phyloP scores from a whole-genome alignment of 35 echinoderm and acorn worm genomes.

The Apostichopus californicus region DNA sequence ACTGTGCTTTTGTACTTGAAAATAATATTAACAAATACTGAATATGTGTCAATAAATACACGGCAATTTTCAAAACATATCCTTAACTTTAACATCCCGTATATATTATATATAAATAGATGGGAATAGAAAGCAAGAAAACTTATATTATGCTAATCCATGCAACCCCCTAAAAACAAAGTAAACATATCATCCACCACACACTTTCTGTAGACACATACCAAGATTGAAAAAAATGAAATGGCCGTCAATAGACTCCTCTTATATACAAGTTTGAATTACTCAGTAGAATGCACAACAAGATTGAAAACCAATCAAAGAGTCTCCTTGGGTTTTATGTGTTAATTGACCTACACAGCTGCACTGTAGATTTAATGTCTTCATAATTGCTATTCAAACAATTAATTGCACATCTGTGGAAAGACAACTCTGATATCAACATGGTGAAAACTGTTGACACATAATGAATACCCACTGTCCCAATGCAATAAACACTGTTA shows the following conservation, averaged over 20 bases:
- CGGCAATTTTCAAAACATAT: constrained; percentile 1
- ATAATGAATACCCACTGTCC: too few species aligned
- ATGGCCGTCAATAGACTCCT: too few species aligned
- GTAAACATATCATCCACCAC: neutral
- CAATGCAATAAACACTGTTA: neutral
- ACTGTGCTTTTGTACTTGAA: too few species aligned
- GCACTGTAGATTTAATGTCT: neutral
- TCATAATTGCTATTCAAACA: neutral
- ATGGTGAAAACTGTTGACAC: neutral
- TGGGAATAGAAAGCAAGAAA: neutral
- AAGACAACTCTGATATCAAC: neutral
- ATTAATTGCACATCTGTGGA: neutral
- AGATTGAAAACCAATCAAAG: constrained; percentile 10
- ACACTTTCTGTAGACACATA: neutral
- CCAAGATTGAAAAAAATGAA: too few species aligned
- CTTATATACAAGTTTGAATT: neutral
- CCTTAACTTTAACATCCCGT: neutral
- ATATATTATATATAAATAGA: constrained; percentile 8
- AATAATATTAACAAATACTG: neutral
- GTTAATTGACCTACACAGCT: constrained; percentile 29
- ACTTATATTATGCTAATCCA: too few species aligned
- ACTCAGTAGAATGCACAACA: constrained; percentile 29
- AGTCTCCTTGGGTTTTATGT: neutral
- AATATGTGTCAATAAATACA: neutral
- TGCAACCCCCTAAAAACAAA: too few species aligned